Percentiles rank a stretch among this genome's conserved stretches.
These are phyloP conservation scores for Phortica okadai DNA, from an alignment of 2,888 invertebrate species.

Conservation along the genomic window DNA sequence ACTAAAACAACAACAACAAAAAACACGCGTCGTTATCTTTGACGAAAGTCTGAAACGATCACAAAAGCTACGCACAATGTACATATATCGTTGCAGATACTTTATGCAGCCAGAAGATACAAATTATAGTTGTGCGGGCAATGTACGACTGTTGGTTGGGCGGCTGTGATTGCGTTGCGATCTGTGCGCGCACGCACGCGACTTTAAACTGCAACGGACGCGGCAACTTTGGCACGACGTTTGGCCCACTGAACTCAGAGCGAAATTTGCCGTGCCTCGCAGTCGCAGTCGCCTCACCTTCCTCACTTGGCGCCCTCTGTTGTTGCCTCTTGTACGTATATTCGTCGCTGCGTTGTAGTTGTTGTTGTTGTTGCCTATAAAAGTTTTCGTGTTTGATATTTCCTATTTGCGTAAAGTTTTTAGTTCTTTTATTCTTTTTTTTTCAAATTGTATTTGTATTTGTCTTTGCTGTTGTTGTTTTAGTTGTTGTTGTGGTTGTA, in stretches of 20 bases:
- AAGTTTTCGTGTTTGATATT: slow-evolving; percentile 64
- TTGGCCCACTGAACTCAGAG: slow-evolving; percentile 38
- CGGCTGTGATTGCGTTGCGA: not conserved
- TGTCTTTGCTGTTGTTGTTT: slow-evolving; percentile 18
- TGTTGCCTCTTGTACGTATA: not conserved
- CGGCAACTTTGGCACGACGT: slow-evolving; percentile 58
- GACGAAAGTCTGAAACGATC: not conserved
- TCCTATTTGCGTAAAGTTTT: slow-evolving; percentile 60
- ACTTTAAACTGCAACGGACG: slow-evolving; percentile 62
- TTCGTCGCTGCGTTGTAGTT: not conserved
- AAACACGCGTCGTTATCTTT: not conserved
- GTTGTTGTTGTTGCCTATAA: slow-evolving; percentile 47
- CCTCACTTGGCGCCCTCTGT: not conserved
- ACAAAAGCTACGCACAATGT: slow-evolving; percentile 4
- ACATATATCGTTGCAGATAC: slow-evolving; percentile 5
- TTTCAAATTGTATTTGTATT: slow-evolving; percentile 22
- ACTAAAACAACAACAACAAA: not conserved
- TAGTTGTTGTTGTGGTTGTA: slow-evolving; percentile 37
- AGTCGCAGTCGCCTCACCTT: slow-evolving; percentile 1
- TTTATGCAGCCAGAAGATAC: not conserved
- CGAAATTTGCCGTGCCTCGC: slow-evolving; percentile 31
- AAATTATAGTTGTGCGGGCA: not conserved
- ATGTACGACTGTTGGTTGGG: not conserved
- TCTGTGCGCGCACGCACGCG: slow-evolving; percentile 58
- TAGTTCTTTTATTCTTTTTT: slow-evolving; percentile 51